Evolutionary conservation across 2,113 vertebrate genomes (phyloP).

Genomic region (Crotophaga sulcirostris): DNA sequence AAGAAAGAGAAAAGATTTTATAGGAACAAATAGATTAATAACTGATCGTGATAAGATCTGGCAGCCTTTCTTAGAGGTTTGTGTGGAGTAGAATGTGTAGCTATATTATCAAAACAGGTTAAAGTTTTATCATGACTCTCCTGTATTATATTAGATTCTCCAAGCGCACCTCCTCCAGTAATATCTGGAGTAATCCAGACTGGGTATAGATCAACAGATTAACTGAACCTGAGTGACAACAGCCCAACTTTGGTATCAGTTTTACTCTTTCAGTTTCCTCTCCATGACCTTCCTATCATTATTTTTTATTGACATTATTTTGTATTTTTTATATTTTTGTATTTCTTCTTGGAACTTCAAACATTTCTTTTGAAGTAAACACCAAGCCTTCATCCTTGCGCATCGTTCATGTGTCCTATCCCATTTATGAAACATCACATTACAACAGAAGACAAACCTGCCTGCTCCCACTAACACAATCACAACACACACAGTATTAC

Average conservation of each 20-base stretch:
- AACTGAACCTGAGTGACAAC: conserved; percentile 3
- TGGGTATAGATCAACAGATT: conserved; percentile 18
- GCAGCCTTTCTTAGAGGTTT: conserved; percentile 14
- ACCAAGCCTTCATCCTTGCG: not conserved
- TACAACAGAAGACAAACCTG: not conserved
- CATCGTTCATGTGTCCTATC: not conserved
- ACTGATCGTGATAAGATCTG: not conserved
- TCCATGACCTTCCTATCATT: not conserved
- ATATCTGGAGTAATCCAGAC: not conserved
- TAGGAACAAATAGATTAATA: conserved; percentile 51
- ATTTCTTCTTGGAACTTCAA: not conserved
- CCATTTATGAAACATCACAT: not conserved
- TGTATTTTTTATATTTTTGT: not conserved
- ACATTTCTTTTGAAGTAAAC: not conserved
- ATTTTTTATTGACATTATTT: not conserved
- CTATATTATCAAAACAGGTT: conserved; percentile 8
- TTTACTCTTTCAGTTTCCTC: not conserved
- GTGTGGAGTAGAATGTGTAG: not conserved
- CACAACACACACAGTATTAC: not conserved
- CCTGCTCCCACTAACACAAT: not conserved
- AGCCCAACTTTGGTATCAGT: not conserved
- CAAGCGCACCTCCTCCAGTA: not conserved
- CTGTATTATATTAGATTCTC: not conserved
- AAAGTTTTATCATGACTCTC: conserved; percentile 10
- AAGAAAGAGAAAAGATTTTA: not conserved